These are phyloP conservation scores for Stomatorhinus ivindoensis DNA, from an alignment of 2,113 vertebrate species.

Conservation along the genomic window DNA sequence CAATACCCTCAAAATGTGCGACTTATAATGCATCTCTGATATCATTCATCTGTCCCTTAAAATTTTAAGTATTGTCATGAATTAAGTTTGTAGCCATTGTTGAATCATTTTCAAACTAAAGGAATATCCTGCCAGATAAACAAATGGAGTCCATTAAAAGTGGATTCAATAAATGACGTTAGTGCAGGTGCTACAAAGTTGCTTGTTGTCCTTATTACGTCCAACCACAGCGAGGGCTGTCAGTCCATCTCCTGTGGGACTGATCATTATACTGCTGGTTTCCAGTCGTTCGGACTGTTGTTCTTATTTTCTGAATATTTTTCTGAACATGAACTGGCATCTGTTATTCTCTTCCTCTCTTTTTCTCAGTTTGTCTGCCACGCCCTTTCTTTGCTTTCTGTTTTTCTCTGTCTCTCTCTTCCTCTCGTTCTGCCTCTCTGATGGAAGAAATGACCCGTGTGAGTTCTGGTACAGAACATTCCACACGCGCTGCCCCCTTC, in stretches of 20 bases:
- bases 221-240: background rate
- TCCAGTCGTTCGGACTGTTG: background rate
- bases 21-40: background rate
- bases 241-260: background rate
- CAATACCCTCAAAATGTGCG: background rate
- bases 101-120: background rate
- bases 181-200: background rate
- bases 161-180: background rate
- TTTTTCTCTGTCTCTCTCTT: background rate
- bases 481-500: slow-evolving; percentile 38
- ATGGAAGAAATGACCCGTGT: slow-evolving; percentile 39
- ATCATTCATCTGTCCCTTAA: background rate
- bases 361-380: background rate
- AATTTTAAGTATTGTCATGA: background rate
- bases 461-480: slow-evolving; percentile 36
- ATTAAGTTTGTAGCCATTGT: background rate
- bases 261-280: background rate
- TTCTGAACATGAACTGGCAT: background rate
- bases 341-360: background rate
- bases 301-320: background rate
- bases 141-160: background rate
- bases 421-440: background rate
- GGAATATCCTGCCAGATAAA: background rate
- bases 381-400: background rate
- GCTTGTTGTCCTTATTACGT: background rate